A percentile compares a stretch with the other conserved stretches of the same genome.
Conservation (phyloP, 2,888 invertebrate genomes). For the Sabatieria punctata region DNA sequence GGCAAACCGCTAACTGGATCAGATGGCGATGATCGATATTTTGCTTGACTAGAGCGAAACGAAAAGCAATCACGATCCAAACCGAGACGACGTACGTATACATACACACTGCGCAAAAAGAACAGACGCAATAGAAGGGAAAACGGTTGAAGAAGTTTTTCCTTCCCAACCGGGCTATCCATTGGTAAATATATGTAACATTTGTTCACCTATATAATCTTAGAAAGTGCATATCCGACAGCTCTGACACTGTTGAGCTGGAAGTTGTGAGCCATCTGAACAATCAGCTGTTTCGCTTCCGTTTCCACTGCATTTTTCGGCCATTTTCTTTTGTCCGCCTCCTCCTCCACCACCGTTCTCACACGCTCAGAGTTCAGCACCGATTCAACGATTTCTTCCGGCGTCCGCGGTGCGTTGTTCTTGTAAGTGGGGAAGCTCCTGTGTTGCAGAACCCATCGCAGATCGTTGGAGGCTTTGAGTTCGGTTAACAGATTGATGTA, state of each 20-base stretch:
- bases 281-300: constrained; percentile 49
- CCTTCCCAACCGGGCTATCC: too few species aligned
- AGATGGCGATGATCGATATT: too few species aligned
- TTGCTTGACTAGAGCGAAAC: too few species aligned
- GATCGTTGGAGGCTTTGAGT: neutral
- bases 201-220: constrained; percentile 46
- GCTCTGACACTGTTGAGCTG: constrained; percentile 59
- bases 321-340: constrained; percentile 31
- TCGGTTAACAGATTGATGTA: neutral
- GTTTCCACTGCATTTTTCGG: constrained; percentile 42
- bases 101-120: too few species aligned
- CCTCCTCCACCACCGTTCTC: constrained; percentile 15
- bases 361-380: neutral
- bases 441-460: constrained; percentile 33
- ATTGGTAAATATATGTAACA: neutral
- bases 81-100: too few species aligned
- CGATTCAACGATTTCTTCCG: neutral
- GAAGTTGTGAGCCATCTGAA: constrained; percentile 68
- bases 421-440: neutral
- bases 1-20: too few species aligned
- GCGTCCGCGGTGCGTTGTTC: neutral
- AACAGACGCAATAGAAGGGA: too few species aligned
- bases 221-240: constrained; percentile 59
- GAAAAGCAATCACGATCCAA: too few species aligned
- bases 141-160: too few species aligned